Conservation (phyloP, 2,113 vertebrate species). For the Neogale vison region DNA sequence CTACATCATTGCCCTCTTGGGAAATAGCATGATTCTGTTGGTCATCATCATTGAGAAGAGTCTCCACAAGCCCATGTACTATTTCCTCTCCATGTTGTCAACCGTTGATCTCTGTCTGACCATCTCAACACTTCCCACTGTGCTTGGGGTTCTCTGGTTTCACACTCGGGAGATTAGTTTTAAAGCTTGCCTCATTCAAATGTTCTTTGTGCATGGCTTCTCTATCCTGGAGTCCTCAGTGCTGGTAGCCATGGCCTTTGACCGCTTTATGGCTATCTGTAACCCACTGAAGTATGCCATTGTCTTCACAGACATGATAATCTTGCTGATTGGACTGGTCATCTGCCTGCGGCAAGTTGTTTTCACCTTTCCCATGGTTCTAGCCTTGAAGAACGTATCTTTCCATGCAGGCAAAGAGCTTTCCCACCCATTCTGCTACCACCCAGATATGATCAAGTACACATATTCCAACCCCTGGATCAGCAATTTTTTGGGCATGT, state of each 20-base stretch:
- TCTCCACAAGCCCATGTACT: constrained; percentile 78
- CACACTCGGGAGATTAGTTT: constrained; percentile 65
- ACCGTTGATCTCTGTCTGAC: constrained; percentile 65
- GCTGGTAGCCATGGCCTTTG: constrained; percentile 79
- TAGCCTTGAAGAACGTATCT: constrained; percentile 44
- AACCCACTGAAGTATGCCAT: constrained; percentile 71
- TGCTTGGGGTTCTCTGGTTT: constrained; percentile 76
- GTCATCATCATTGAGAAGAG: not conserved
- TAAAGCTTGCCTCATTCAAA: constrained; percentile 74
- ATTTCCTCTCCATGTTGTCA: constrained; percentile 75
- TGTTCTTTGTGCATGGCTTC: constrained; percentile 77
- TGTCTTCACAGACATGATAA: constrained; percentile 56
- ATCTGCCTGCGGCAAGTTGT: constrained; percentile 43
- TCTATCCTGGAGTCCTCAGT: constrained; percentile 74
- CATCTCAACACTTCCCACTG: constrained; percentile 72
- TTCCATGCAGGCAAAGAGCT: constrained; percentile 67
- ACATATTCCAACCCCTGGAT: not conserved
- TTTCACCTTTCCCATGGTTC: not conserved
- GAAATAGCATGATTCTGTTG: constrained; percentile 70
- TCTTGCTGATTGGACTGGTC: constrained; percentile 53
- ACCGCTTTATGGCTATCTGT: constrained; percentile 76
- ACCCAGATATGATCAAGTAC: constrained; percentile 68
- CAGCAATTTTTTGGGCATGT: constrained; percentile 59
- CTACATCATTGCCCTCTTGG: constrained; percentile 66
- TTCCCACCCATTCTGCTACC: constrained; percentile 77